A percentile compares a stretch with the other conserved stretches of the same genome.
Evolutionary conservation across 2,888 invertebrate species (phyloP).

Genomic region (Dusona sp.): DNA sequence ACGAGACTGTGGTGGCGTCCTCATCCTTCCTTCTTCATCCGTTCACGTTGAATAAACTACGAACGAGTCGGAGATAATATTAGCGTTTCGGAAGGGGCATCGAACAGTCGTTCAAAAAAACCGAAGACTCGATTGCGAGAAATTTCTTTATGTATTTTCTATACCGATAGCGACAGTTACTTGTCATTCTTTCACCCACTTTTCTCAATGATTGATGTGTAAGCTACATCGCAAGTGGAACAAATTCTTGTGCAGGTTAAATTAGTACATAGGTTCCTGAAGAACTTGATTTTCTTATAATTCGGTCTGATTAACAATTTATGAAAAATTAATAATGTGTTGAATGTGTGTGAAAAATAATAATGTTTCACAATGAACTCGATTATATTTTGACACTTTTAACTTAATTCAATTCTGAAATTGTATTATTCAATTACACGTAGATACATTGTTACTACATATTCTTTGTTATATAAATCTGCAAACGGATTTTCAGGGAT

Average conservation of each 20-base stretch:
- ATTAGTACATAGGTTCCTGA: not conserved
- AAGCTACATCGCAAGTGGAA: not conserved
- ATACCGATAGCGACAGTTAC: not conserved
- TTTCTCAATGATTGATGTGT: not conserved
- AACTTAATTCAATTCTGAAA: not conserved
- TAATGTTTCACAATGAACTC: too few species aligned
- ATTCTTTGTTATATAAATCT: not conserved
- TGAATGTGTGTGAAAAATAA: too few species aligned
- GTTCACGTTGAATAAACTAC: constrained; percentile 61
- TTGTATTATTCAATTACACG: not conserved
- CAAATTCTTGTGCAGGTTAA: not conserved
- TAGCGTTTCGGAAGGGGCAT: constrained; percentile 55
- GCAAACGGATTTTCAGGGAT: constrained; percentile 1
- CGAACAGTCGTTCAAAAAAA: constrained; percentile 35
- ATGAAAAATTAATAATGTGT: too few species aligned
- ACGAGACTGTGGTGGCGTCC: constrained; percentile 24
- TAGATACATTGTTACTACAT: not conserved
- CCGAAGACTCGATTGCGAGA: constrained; percentile 14
- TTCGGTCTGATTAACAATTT: too few species aligned
- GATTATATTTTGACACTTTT: too few species aligned
- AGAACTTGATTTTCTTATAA: too few species aligned
- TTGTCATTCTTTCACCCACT: not conserved
- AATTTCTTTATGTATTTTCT: constrained; percentile 14
- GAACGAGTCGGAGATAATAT: constrained; percentile 63
- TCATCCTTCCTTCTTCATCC: constrained; percentile 47